Base-by-base conservation (phyloP, 2,888 invertebrate species). In the Liopterus haemorrhoidalis region DNA sequence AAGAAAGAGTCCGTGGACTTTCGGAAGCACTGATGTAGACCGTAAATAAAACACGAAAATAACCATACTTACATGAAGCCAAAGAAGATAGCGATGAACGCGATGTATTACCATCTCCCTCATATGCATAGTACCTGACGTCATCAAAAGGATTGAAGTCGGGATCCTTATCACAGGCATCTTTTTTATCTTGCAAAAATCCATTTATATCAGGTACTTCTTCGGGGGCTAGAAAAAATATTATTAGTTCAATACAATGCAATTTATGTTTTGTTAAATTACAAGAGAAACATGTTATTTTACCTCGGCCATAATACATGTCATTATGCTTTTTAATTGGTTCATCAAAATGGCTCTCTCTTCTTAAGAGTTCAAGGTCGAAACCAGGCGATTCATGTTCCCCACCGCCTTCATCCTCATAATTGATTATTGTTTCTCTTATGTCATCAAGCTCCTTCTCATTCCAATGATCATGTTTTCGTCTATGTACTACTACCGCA, bases 351-450 rank as follows among this genome's bases (percentile, higher is more conserved):
- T 25, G 49, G 41, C 61, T 57, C 37, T 59, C 57, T 8, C 57
- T 56, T 6, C 81, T 64, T 14, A 94, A 74, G 3, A 90, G 86
- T 49, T 84, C 85, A 46, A 94, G 75, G 64, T 94, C 92, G 67
- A 89, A 94, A 2, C 86, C 87, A 1, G 90, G 87, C 1, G 94
- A 90, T 64, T 99, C 97, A 1, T 92, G 92, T 66, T 99, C 93
- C 63, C 97, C 97, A 63, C 96, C 96, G 11, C 97, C 97, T 67
- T 99, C 97, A 60, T 97, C 96, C 62, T 94, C 92, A 62, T 99
- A 97, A 57, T 92, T 91, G 57, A 97, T 91, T 50, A 99, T 94
- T 59, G 93, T 99, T 67, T 97, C 97, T 47, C 96, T 75, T 21
- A 95, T 93, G 62, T 97, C 95, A 60, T 97, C 95, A 54, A 93